Evolutionary conservation across 2,888 invertebrate genomes (phyloP), one percentile per base, ranked within the genome.

Genomic region (Hemistola chrysoprasaria): DNA sequence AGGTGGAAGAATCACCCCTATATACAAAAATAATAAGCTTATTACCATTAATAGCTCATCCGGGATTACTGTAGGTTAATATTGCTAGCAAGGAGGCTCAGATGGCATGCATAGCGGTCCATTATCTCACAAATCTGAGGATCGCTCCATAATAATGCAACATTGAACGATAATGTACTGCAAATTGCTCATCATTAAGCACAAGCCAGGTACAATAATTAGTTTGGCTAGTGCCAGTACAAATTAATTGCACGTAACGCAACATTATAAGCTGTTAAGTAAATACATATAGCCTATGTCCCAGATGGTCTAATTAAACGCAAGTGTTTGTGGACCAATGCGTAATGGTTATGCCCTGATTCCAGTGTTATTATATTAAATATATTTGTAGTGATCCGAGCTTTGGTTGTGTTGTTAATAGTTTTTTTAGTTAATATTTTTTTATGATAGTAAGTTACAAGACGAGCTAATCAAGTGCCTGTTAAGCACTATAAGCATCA

Each of bases 61-160:
- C 20, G n/a, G 30, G 43, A 44, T 44, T 44, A 43, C 38, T 47
- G 6, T 21, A 59, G 59, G 64, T 66, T 69, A 75, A 73, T 76
- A 80, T 78, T 79, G 70, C 65, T 65, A 68, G 46, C 41, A 41
- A 60, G 58, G 47, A 78, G 82, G 65, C 86, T 81, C 86, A 87
- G 84, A 82, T 87, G 86, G 78, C 65, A 62, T 54, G 56, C 59
- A 66, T 67, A 16, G 65, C 66, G 76, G 73, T 84, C 65, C 70
- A 82, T 85, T 85, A 85, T 59, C 47, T 54, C 41, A 62, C 78
- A 83, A 84, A 86, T 84, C 87, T 75, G 57, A 65, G 81, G 81
- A 79, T 85, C 81, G 77, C 73, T 72, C 75, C 59, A 65, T 71
- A 75, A 74, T 77, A 78, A 78, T 77, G 73, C 78, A 65, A 68